Evolutionary conservation across 1,140 invertebrate genomes (phyloP), one percentile per base, ranked within the genome.

Genomic region (Lerema accius): DNA sequence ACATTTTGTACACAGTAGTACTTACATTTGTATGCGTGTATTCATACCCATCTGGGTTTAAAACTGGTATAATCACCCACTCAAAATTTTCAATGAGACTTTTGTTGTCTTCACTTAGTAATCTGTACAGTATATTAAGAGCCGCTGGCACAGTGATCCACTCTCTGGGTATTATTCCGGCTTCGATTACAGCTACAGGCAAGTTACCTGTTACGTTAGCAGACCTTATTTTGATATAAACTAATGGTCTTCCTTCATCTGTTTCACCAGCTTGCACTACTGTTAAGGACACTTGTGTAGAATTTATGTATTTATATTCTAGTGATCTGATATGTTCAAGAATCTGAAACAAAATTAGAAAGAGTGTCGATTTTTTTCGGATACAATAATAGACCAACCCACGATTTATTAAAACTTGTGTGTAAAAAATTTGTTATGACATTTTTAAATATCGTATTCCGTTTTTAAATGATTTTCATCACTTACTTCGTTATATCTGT

Each of bases 31-130:
- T 91, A 68, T 95, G 94, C 0, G 95, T 93, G 72, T 94, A 96
- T 35, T 93, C 94, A 76, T 95, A 97, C 46, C 96, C 96, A 89
- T 97, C 96, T 7, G 96, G 95, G 84, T 96, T 96, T 1, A 93
- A 75, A 17, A 93, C 90, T 0, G 95, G 95, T 48, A 96, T 85
- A 6, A 96, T 86, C 65, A 95, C 94, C 95, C 95, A 96, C 28
- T 95, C 93, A 56, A 94, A 89, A 17, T 84, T 85, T 40, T 93
- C 85, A 9, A 95, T 71, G 37, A 93, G 71, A 9, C 86, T 77
- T 4, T 7, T 56, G 6, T 74, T 16, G 19, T 74, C 65, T 15
- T 71, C 70, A 13, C 82, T 43, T 23, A 92, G 53, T 9, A 93
- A 49, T 6, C 92, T 86, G 53, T 92, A 92, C 0, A 94, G 76